phyloP scores from a whole-genome alignment of 1,140 invertebrate genomes.

The Sesamia nonagrioides region DNA sequence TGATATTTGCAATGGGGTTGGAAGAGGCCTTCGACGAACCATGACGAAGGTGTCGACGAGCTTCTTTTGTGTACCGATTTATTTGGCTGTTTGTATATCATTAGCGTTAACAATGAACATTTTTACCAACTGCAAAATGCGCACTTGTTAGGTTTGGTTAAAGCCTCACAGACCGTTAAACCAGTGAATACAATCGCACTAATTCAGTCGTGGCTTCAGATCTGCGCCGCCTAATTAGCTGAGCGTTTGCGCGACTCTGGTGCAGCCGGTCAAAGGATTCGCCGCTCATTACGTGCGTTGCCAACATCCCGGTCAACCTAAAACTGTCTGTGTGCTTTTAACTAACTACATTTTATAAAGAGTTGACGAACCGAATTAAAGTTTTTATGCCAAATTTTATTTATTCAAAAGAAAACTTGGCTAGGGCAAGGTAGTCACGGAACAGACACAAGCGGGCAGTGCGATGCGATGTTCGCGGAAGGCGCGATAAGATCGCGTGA shows the following conservation, averaged over 20 bases:
- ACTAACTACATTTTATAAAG: constrained; percentile 43
- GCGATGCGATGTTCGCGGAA: constrained; percentile 83
- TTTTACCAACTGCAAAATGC: constrained; percentile 24
- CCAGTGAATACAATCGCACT: constrained; percentile 71
- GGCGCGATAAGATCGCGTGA: constrained; percentile 84
- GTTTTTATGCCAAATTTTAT: constrained; percentile 63
- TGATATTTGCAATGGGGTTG: constrained; percentile 73
- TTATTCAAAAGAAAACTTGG: constrained; percentile 67
- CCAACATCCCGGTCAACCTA: constrained; percentile 57
- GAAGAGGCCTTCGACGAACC: constrained; percentile 48
- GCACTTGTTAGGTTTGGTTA: constrained; percentile 53
- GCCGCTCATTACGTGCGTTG: constrained; percentile 78
- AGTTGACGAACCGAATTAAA: constrained; percentile 50
- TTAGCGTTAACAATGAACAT: constrained; percentile 31
- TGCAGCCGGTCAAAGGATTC: constrained; percentile 84
- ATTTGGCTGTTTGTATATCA: constrained; percentile 5
- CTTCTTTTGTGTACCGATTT: constrained; percentile 22
- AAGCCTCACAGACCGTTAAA: constrained; percentile 60
- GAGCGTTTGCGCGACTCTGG: constrained; percentile 73
- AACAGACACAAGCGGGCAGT: constrained; percentile 76
- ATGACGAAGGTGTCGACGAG: constrained; percentile 38
- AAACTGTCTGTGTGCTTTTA: constrained; percentile 54
- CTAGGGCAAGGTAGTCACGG: constrained; percentile 72
- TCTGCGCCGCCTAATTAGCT: constrained; percentile 83
- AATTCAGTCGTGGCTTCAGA: constrained; percentile 82